phyloP scores from a whole-genome alignment of 2,888 invertebrate species.

The Drosophila macrospina region DNA sequence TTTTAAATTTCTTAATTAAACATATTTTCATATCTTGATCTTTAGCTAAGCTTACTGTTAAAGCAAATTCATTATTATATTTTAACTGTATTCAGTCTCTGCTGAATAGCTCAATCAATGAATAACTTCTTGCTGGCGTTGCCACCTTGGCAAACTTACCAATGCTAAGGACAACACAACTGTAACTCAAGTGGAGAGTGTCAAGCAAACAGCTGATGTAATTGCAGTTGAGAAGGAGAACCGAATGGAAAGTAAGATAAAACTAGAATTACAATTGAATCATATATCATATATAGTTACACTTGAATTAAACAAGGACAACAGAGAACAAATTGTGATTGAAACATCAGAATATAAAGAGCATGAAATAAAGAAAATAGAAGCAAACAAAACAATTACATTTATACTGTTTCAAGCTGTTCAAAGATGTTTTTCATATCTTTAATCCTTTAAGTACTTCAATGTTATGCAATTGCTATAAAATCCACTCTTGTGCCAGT shows the following conservation, averaged over 20 bases:
- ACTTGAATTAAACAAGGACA: not conserved
- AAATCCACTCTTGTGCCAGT: conserved; percentile 12
- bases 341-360: not conserved
- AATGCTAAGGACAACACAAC: no score
- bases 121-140: no score
- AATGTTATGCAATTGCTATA: conserved; percentile 4
- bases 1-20: no score
- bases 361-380: not conserved
- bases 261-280: no score
- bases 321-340: not conserved
- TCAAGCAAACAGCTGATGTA: not conserved
- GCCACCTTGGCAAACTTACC: no score
- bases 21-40: no score
- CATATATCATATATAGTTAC: not conserved
- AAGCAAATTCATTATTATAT: no score
- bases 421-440: conserved; percentile 1
- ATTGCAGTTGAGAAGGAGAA: no score
- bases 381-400: not conserved
- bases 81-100: no score
- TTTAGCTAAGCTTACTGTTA: no score
- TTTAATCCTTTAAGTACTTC: conserved; percentile 12
- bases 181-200: not conserved
- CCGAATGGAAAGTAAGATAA: not conserved
- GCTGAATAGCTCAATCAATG: no score
- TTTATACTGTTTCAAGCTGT: conserved; percentile 1